Evolutionary conservation across 2,888 invertebrate species (phyloP).

Genomic region (Epirrita christyi): DNA sequence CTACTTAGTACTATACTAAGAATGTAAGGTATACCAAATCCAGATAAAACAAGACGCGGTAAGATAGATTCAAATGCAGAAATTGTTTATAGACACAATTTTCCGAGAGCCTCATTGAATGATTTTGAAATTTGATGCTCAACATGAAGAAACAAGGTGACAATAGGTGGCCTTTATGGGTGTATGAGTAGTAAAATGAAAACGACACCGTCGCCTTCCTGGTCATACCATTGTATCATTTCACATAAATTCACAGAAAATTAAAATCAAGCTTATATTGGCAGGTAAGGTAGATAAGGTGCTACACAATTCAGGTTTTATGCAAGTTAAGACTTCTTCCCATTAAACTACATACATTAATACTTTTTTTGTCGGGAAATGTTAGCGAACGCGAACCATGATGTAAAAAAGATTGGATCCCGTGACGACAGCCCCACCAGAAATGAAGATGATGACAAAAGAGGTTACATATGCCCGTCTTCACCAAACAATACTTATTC

Average conservation of each 20-base stretch:
- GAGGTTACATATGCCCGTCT: too few species aligned
- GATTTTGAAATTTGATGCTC: conserved; percentile 58
- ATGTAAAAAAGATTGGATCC: too few species aligned
- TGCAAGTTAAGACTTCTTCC: too few species aligned
- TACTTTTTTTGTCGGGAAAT: too few species aligned
- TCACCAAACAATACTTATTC: too few species aligned
- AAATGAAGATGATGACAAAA: too few species aligned
- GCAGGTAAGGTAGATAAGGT: not conserved
- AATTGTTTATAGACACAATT: conserved; percentile 21
- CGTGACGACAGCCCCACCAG: too few species aligned
- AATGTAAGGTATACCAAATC: not conserved
- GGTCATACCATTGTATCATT: conserved; percentile 44
- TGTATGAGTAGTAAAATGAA: conserved; percentile 49
- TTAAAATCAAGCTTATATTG: not conserved
- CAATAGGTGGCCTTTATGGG: conserved; percentile 66
- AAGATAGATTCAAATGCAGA: conserved; percentile 13
- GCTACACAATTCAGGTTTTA: too few species aligned
- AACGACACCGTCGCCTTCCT: conserved; percentile 57
- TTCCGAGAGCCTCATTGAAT: conserved; percentile 40
- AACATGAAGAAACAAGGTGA: conserved; percentile 60
- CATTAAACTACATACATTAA: too few species aligned
- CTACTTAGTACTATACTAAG: too few species aligned
- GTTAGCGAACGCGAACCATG: too few species aligned
- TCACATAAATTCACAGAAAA: conserved; percentile 11
- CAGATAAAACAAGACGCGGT: conserved; percentile 1